phyloP scores from a whole-genome alignment of 2,113 vertebrate species.

The Aegotheles bennettii region DNA sequence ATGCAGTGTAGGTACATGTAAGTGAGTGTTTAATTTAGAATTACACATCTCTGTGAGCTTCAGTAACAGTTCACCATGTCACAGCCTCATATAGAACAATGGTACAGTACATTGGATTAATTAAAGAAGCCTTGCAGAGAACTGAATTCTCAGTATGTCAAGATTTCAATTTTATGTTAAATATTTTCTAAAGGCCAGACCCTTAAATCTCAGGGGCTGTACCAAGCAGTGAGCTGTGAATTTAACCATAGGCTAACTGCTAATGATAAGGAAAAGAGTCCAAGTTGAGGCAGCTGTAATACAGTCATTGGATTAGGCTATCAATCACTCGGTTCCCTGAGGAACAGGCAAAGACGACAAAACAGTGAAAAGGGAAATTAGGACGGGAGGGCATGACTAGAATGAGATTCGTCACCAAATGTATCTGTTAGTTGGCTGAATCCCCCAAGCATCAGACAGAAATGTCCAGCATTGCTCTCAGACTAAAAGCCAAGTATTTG shows the following conservation, averaged over 20 bases:
- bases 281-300: slow-evolving; percentile 82
- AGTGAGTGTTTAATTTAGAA: slow-evolving; percentile 76
- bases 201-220: slow-evolving; percentile 89
- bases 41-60: slow-evolving; percentile 75
- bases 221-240: slow-evolving; percentile 87
- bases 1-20: slow-evolving; percentile 55
- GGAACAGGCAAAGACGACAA: slow-evolving; percentile 79
- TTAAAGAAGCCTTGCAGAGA: slow-evolving; percentile 82
- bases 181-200: slow-evolving; percentile 91
- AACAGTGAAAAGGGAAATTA: slow-evolving; percentile 82
- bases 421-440: slow-evolving; percentile 67
- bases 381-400: slow-evolving; percentile 77
- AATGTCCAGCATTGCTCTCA: slow-evolving; percentile 39
- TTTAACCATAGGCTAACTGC: slow-evolving; percentile 90
- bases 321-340: slow-evolving; percentile 83
- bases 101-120: slow-evolving; percentile 83
- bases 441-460: slow-evolving; percentile 58
- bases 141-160: slow-evolving; percentile 85
- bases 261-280: slow-evolving; percentile 88
- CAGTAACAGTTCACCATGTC: slow-evolving; percentile 74
- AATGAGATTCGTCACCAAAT: slow-evolving; percentile 77
- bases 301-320: slow-evolving; percentile 87
- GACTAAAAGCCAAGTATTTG: slow-evolving; percentile 51
- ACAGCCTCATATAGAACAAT: slow-evolving; percentile 71
- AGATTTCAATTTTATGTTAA: slow-evolving; percentile 92